phyloP scores from a whole-genome alignment of 1,140 invertebrate species.

The Sycophaga agraensis region DNA sequence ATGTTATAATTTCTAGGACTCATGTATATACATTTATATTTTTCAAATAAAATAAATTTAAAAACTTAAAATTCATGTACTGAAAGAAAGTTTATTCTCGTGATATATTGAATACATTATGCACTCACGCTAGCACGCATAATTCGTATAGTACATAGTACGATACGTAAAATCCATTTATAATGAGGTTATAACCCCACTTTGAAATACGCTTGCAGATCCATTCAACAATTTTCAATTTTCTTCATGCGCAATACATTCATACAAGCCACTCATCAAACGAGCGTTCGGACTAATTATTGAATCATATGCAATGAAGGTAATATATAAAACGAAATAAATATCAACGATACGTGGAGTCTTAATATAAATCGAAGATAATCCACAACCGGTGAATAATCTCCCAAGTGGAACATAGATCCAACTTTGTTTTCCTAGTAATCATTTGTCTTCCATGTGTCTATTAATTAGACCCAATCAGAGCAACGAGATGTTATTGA shows the following conservation, averaged over 20 bases:
- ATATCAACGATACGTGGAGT: constrained; percentile 45
- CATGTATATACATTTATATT: constrained; percentile 19
- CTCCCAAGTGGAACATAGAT: background rate
- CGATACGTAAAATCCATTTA: constrained; percentile 43
- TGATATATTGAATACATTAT: constrained; percentile 22
- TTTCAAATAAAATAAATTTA: constrained; percentile 3
- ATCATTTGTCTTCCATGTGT: constrained; percentile 3
- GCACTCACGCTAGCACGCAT: constrained; percentile 41
- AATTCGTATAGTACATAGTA: constrained; percentile 50
- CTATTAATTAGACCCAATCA: constrained; percentile 2
- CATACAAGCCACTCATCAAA: constrained; percentile 31
- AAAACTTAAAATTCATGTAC: constrained; percentile 10
- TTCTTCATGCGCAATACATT: constrained; percentile 29
- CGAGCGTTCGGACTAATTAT: constrained; percentile 36
- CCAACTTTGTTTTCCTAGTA: background rate
- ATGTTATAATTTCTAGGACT: constrained; percentile 15
- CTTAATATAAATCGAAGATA: constrained; percentile 25
- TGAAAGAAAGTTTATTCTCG: constrained; percentile 29
- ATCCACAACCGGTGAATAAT: constrained; percentile 8
- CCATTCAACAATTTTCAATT: constrained; percentile 28
- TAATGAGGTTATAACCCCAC: constrained; percentile 38
- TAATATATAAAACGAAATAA: constrained; percentile 53
- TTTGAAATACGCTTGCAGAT: constrained; percentile 21
- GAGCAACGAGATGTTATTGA: constrained; percentile 19
- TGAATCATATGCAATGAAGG: constrained; percentile 43